These are phyloP conservation scores for Malurus splendens DNA, from an alignment of 2,797 vertebrate species.

Conservation along the genomic window DNA sequence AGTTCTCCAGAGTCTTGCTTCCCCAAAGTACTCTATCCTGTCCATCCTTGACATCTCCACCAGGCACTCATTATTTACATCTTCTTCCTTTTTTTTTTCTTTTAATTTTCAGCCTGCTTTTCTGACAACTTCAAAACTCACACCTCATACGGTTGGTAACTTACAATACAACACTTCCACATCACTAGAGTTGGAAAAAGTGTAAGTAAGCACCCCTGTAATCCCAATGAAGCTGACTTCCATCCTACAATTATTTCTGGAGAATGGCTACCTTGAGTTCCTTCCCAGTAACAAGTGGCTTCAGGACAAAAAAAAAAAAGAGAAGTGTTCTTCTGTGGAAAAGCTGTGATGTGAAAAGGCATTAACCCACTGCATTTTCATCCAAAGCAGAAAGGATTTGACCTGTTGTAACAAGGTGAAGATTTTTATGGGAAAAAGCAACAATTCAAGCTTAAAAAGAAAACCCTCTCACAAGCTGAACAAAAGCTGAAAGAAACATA, in stretches of 20 bases:
- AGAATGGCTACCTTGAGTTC: not conserved
- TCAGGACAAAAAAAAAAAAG: not conserved
- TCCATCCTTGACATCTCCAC: not conserved
- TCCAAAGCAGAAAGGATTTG: not conserved
- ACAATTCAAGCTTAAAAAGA: not conserved
- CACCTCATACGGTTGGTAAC: not conserved
- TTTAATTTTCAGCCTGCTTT: not conserved
- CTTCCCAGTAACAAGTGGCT: not conserved
- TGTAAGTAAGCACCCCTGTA: not conserved
- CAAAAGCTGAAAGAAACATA: not conserved
- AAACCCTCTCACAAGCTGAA: not conserved
- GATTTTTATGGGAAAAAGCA: not conserved
- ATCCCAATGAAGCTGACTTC: not conserved
- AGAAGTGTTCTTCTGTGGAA: not conserved
- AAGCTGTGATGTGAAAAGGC: not conserved
- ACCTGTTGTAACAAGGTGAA: not conserved
- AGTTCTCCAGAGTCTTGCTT: not conserved
- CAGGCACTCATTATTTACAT: not conserved
- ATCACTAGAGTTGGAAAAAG: not conserved
- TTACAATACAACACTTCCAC: not conserved
- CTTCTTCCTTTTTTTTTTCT: not conserved
- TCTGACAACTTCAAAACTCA: not conserved
- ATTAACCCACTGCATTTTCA: not conserved
- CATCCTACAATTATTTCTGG: not conserved
- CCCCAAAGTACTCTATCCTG: not conserved